Evolutionary conservation across 2,797 vertebrate genomes (phyloP), one percentile per base, ranked within the genome.

Genomic region (Propithecus deckenii): DNA sequence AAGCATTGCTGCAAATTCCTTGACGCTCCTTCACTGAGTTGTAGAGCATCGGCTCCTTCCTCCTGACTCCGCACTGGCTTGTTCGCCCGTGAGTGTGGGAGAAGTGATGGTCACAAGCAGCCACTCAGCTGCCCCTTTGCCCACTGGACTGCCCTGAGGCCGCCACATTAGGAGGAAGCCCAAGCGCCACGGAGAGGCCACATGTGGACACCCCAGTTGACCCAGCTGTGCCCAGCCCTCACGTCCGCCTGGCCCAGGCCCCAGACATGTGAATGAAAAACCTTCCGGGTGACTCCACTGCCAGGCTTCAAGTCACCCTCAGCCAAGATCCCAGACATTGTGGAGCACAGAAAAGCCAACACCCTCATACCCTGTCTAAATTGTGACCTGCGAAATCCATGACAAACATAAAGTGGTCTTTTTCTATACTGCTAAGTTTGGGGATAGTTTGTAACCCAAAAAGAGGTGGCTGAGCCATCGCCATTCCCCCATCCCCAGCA

Each of bases 171-270:
- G 23, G 48, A 63, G 17, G 79, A 85, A 78, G 85, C n/a, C 57
- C 55, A 67, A 35, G 22, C 30, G 14, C 15, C 32, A 28, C 0
- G 1, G 5, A 4, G 13, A 88, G 13, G 14, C 72, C 63, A 2
- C 2, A 0, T 17, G 59, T 11, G 6, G 2, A 25, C 13, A 9
- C 46, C 7, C 30, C 23, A 25, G 30, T 25, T 2, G 41, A 7
- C 43, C 50, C 12, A 52, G 46, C 76, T 32, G 22, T n/a, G 20
- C 30, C 59, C 35, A 20, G 76, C 71, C 59, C n/a, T 50, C 57
- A n/a, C 15, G 25, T 0, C 0, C 4, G 14, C 63, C 41, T 2
- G 0, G 22, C 65, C 41, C 67, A 4, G 32, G 22, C 52, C 30
- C 32, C 1, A 4, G 48, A 52, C 0, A 1, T 1, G 3, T 4